These are phyloP conservation scores for Caenorhabditis sinica DNA, from an alignment of 2,888 invertebrate genomes.

Conservation along the genomic window DNA sequence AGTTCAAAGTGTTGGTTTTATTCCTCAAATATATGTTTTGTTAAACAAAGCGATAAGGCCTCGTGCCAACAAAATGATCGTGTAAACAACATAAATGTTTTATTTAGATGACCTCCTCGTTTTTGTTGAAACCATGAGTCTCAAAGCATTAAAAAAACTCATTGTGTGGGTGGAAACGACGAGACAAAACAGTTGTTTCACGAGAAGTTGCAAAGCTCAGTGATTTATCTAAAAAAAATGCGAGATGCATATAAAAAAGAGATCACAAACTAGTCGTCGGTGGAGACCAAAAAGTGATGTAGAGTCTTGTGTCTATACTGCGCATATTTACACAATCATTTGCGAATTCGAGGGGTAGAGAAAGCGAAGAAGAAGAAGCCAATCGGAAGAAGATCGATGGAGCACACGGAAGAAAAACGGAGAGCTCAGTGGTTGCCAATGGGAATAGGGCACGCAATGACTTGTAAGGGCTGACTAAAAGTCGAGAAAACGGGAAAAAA, in stretches of 20 bases:
- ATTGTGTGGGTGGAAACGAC: constrained; percentile 20
- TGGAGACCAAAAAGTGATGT: constrained; percentile 37
- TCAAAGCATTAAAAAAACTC: constrained; percentile 3
- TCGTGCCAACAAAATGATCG: constrained; percentile 30
- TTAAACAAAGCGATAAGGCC: constrained; percentile 10
- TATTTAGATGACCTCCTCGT: constrained; percentile 9
- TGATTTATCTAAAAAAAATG: background rate
- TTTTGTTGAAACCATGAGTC: background rate
- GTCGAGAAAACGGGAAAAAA: background rate
- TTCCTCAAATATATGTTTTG: constrained; percentile 2
- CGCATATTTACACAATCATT: constrained; percentile 38
- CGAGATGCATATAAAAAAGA: constrained; percentile 3
- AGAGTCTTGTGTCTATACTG: constrained; percentile 5
- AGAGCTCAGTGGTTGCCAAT: constrained; percentile 43
- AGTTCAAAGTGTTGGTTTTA: constrained; percentile 4
- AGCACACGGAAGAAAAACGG: constrained; percentile 1
- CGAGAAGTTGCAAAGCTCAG: constrained; percentile 15
- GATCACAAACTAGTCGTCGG: constrained; percentile 46
- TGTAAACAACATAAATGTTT: constrained; percentile 25
- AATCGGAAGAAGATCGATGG: constrained; percentile 30
- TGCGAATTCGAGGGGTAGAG: constrained; percentile 22
- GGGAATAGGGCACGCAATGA: constrained; percentile 37
- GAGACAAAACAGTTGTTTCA: constrained; percentile 36
- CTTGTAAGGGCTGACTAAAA: constrained; percentile 12
- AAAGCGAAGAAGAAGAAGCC: background rate